Conservation (phyloP, 2,888 invertebrate genomes). For the Flexamia atlantica region DNA sequence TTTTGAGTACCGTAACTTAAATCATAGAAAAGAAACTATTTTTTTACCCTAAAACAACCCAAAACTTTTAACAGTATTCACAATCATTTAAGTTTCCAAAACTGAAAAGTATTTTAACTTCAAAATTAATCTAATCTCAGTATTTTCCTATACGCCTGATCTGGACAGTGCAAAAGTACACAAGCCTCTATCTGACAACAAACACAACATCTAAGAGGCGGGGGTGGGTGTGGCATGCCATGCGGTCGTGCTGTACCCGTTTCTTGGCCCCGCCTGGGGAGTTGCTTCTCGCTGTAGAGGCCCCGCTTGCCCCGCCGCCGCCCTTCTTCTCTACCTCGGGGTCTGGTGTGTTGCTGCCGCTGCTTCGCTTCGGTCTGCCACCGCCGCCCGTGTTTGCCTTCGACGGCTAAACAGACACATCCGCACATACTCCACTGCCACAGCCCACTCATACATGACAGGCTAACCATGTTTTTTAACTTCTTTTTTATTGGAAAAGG, state of each 20-base stretch:
- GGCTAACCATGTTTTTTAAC: too few species aligned
- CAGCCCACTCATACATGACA: too few species aligned
- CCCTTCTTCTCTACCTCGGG: slow-evolving; percentile 72
- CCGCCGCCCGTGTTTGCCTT: slow-evolving; percentile 70
- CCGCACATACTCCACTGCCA: slow-evolving; percentile 44
- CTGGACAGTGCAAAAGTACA: not conserved
- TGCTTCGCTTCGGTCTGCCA: slow-evolving; percentile 71
- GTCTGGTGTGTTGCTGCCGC: slow-evolving; percentile 74
- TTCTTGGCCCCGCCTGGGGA: slow-evolving; percentile 74
- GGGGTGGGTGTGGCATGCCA: slow-evolving; percentile 28
- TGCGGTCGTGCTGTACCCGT: slow-evolving; percentile 68
- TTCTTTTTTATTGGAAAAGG: too few species aligned
- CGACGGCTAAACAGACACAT: slow-evolving; percentile 69
- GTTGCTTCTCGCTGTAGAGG: slow-evolving; percentile 71
- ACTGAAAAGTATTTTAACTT: too few species aligned
- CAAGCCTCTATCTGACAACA: not conserved
- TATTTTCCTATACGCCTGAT: too few species aligned
- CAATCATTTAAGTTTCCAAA: too few species aligned
- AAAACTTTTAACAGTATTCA: too few species aligned
- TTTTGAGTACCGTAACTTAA: too few species aligned
- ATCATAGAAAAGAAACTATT: too few species aligned
- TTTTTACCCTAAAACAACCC: too few species aligned
- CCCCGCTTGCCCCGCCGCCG: slow-evolving; percentile 71
- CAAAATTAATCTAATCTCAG: too few species aligned
- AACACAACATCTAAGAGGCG: not conserved